Evolutionary conservation across 2,797 vertebrate genomes (phyloP).

Genomic region (Paratrypauchen microcephalus): DNA sequence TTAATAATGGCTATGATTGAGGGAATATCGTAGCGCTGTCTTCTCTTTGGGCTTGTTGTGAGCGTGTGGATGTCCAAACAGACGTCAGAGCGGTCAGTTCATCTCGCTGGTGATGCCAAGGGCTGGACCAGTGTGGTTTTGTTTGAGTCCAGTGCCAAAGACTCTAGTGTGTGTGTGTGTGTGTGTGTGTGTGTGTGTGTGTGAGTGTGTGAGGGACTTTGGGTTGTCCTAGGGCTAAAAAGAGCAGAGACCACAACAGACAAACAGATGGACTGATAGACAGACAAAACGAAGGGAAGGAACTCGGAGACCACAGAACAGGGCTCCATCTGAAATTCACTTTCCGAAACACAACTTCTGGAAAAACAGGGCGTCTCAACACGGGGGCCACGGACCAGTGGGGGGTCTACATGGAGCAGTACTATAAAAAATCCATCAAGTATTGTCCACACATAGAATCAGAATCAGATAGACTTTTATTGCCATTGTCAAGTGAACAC

Average conservation of each 20-base stretch:
- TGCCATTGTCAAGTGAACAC: too few relatives aligned
- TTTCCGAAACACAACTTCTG: slow-evolving; percentile 50
- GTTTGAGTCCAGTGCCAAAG: slow-evolving; percentile 64
- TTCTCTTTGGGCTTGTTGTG: slow-evolving; percentile 37
- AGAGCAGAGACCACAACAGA: slow-evolving; percentile 70
- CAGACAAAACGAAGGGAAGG: slow-evolving; percentile 55
- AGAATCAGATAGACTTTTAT: too few relatives aligned
- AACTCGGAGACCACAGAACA: slow-evolving; percentile 57
- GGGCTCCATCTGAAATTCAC: slow-evolving; percentile 59
- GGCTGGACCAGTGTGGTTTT: slow-evolving; percentile 74
- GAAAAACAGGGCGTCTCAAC: slow-evolving; percentile 21
- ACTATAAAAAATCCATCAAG: neutral
- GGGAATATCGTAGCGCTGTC: slow-evolving; percentile 11
- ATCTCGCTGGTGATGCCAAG: slow-evolving; percentile 62
- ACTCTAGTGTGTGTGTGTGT: slow-evolving; percentile 27
- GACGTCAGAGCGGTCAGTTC: slow-evolving; percentile 74
- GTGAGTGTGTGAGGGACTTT: slow-evolving; percentile 13
- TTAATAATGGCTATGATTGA: slow-evolving; percentile 14
- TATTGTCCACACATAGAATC: neutral
- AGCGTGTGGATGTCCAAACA: slow-evolving; percentile 51
- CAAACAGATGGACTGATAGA: slow-evolving; percentile 72
- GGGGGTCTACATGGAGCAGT: neutral
- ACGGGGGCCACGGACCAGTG: slow-evolving; percentile 22
- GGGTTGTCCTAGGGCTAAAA: slow-evolving; percentile 71
- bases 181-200: slow-evolving; percentile 33